Conservation (phyloP, 2,888 invertebrate species). For the Pandemis corylana region DNA sequence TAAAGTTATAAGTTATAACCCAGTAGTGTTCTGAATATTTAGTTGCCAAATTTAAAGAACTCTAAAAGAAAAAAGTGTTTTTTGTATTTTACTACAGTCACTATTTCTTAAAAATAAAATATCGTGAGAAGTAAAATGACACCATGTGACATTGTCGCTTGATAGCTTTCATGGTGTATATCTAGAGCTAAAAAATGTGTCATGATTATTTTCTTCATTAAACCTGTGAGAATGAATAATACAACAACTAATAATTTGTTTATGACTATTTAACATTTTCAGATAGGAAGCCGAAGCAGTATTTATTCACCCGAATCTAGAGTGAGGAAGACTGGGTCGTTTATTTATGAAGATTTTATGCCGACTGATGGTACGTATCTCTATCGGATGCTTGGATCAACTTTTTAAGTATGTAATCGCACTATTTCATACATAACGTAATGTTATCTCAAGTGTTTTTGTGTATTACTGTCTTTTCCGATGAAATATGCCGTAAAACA, state of each 20-base stretch:
- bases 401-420: constrained; percentile 2
- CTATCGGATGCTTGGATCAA: constrained; percentile 14
- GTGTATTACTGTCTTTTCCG: not conserved
- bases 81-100: no score
- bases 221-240: no score
- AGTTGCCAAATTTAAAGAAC: no score
- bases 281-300: constrained; percentile 99
- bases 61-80: no score
- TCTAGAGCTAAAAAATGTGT: no score
- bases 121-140: no score
- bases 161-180: no score
- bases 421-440: not conserved
- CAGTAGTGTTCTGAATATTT: no score
- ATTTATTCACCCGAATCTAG: constrained; percentile 99
- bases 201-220: no score
- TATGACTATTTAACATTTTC: constrained; percentile 46
- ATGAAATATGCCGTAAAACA: not conserved
- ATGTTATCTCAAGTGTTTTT: constrained; percentile 16
- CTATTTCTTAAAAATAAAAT: no score
- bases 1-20: no score
- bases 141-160: no score
- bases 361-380: constrained; percentile 95
- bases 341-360: constrained; percentile 99
- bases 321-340: constrained; percentile 98
- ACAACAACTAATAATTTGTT: not conserved